These are phyloP conservation scores for Bubalus kerabau DNA, from an alignment of 2,113 vertebrate species.

Conservation along the genomic window DNA sequence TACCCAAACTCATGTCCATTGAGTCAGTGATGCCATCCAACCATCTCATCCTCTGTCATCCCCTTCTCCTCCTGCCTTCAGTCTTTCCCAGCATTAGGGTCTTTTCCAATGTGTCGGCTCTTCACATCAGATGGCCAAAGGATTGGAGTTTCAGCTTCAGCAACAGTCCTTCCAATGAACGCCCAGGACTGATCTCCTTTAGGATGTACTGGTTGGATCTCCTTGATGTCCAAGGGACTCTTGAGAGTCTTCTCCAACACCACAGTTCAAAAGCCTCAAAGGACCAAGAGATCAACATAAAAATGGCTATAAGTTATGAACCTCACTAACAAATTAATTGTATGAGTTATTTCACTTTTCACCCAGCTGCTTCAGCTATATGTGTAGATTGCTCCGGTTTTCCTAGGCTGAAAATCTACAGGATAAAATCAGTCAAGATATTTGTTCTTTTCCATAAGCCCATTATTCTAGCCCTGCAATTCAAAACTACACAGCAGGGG, in stretches of 20 bases:
- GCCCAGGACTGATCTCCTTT: background rate
- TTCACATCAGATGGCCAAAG: background rate
- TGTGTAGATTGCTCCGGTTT: background rate
- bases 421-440: background rate
- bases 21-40: background rate
- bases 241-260: background rate
- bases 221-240: background rate
- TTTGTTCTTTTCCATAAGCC: background rate
- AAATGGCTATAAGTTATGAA: background rate
- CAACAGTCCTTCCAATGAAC: background rate
- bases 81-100: background rate
- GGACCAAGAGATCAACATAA: background rate
- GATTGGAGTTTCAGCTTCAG: background rate
- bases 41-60: rapidly evolving
- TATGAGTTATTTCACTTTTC: background rate
- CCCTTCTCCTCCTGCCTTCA: background rate
- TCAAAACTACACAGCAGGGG: background rate
- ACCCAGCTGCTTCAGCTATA: background rate
- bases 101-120: background rate
- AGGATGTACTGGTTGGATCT: background rate
- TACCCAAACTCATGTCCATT: background rate
- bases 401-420: background rate
- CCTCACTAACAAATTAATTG: background rate
- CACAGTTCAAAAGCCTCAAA: background rate
- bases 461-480: background rate